Base-by-base conservation (phyloP, 2,888 invertebrate genomes). In the Tetanocera ferruginea region DNA sequence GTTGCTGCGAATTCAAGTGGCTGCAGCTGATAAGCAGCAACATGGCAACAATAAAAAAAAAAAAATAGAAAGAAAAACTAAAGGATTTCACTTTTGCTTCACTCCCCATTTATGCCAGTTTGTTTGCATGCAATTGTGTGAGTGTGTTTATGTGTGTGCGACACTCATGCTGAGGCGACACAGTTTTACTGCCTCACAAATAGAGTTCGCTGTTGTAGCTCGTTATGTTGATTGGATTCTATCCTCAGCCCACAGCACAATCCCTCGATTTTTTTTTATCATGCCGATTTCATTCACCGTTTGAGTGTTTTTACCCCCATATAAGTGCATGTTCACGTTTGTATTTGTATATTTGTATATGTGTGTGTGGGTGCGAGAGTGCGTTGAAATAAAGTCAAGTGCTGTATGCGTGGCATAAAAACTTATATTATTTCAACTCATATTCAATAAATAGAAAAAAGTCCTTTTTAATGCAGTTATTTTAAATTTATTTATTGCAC, bases 151-250 rank as follows among this genome's bases (percentile, higher is more conserved):
- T 43, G 25, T 76, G 43, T 43, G 64, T 76, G 60, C 43, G 43
- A 55, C 31, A 60, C 25, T 37, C 66, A 76, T 57, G 76, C 76
- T 86, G 84, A 85, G 85, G 62, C 73, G 73, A 62, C 73, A 73
- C 60, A 73, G 43, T 62, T 73, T 73, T 55, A 23, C 25, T 37
- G 62, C 73, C 73, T 62, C 60, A 57, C 72, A 72, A 28, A 73
- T 25, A 67, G 73, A 37, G 62, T 43, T 11, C 52, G 34, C 72
- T 77, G 19, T 57, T 67, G 76, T 57, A 70, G 62, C 77, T 69
- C 67, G 57, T 77, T 79, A 77, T 66, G 75, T 69, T 79, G 78
- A 80, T 78, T 80, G 78, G 79, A 80, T 80, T 77, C 76, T 73
- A 23, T 75, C 51, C 70, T 64, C 19, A 70, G 14, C 14, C 2